Evolutionary conservation across 2,113 vertebrate genomes (phyloP).

Genomic region (Zootoca vivipara): DNA sequence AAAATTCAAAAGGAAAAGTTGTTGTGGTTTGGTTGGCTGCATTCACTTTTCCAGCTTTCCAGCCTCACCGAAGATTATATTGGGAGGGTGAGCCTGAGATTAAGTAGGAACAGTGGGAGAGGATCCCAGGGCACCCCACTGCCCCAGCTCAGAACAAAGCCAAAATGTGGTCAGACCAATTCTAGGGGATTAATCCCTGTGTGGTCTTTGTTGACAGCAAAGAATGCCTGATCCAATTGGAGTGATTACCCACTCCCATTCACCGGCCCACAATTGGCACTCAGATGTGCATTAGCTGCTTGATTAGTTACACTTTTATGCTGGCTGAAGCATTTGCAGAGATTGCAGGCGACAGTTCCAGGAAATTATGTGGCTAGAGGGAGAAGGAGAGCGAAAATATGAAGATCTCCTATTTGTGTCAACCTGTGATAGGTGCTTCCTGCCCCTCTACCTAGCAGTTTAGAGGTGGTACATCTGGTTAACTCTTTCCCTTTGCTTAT

Average conservation of each 20-base stretch:
- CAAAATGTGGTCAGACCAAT: not conserved
- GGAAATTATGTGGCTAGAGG: not conserved
- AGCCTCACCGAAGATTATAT: not conserved
- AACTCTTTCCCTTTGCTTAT: not conserved
- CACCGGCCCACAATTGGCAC: not conserved
- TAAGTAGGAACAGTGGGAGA: not conserved
- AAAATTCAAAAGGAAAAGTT: constrained; percentile 14
- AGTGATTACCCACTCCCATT: not conserved
- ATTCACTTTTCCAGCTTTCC: constrained; percentile 16
- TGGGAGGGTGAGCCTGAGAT: not conserved
- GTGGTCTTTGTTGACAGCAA: not conserved
- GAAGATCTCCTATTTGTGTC: not conserved
- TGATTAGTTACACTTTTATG: constrained; percentile 13
- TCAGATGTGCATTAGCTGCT: not conserved
- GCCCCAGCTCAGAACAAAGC: not conserved
- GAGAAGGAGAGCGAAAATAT: not conserved
- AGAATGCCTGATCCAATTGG: not conserved
- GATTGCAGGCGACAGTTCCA: not conserved
- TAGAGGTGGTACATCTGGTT: not conserved
- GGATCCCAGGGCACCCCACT: not conserved
- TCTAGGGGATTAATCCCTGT: not conserved
- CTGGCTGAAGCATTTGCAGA: not conserved
- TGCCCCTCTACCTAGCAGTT: not conserved
- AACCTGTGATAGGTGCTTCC: not conserved
- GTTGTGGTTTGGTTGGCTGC: not conserved